These are phyloP conservation scores for Oreochromis aureus DNA, from an alignment of 2,113 vertebrate species.

Conservation along the genomic window DNA sequence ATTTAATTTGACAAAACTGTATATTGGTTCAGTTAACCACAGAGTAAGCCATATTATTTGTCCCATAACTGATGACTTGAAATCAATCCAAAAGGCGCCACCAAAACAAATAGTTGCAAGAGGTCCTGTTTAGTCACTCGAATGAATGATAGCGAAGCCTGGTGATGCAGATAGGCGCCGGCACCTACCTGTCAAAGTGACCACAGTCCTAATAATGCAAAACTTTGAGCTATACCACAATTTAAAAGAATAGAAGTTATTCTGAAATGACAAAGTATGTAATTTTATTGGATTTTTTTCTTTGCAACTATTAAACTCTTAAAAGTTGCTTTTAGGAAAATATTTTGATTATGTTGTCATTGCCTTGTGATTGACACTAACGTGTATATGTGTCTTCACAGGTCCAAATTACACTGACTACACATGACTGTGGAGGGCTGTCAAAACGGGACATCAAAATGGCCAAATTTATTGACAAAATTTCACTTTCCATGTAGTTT, in stretches of 20 bases:
- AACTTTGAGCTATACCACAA: neutral
- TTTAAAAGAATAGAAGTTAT: neutral
- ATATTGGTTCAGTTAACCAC: neutral
- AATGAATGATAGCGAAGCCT: neutral
- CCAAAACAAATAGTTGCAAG: neutral
- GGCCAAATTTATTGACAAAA: slow-evolving; percentile 93
- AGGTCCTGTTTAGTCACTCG: neutral
- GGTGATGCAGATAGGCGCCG: neutral
- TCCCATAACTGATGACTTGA: neutral
- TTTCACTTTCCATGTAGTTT: slow-evolving; percentile 61
- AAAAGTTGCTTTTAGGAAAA: neutral
- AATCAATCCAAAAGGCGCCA: neutral
- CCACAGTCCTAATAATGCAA: neutral
- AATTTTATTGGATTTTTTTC: neutral
- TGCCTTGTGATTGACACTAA: neutral
- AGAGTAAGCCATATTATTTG: neutral
- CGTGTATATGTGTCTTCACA: slow-evolving; percentile 43
- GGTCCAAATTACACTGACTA: slow-evolving; percentile 94
- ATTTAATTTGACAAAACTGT: neutral
- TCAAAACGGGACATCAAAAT: slow-evolving; percentile 88
- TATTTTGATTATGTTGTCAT: neutral
- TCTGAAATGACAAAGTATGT: neutral
- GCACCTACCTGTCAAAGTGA: neutral
- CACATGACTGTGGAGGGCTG: slow-evolving; percentile 87
- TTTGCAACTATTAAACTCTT: neutral